A percentile compares a stretch with the other conserved stretches of the same genome.
Conservation (phyloP, 2,888 invertebrate genomes). For the Pammene fasciana region DNA sequence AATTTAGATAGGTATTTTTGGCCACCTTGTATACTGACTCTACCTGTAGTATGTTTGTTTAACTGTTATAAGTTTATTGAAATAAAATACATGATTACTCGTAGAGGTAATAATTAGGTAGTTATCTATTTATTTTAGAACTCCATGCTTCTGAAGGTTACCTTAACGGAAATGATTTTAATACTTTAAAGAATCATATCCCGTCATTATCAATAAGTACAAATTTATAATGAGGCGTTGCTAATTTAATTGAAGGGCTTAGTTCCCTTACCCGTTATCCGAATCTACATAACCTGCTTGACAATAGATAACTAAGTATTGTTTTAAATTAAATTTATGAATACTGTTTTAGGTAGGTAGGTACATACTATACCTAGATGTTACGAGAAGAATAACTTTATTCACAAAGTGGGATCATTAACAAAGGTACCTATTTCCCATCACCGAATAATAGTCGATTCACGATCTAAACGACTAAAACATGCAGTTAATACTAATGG, state of each 20-base stretch:
- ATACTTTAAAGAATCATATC: constrained; percentile 8
- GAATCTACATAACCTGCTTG: neutral
- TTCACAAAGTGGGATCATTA: neutral
- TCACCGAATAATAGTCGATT: constrained; percentile 2
- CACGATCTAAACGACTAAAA: constrained; percentile 2
- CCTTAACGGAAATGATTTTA: constrained; percentile 2
- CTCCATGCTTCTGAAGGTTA: neutral
- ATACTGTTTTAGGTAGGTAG: neutral
- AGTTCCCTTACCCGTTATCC: constrained; percentile 6
- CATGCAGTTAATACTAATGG: neutral
- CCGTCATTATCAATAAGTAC: constrained; percentile 8
- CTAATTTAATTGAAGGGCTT: constrained; percentile 25
- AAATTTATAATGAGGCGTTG: constrained; percentile 6
- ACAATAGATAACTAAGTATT: neutral
- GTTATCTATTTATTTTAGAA: too few relatives aligned
- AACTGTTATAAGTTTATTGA: too few relatives aligned
- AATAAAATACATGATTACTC: too few relatives aligned
- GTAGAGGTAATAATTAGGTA: too few relatives aligned
- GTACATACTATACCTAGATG: neutral
- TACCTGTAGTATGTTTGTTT: too few relatives aligned
- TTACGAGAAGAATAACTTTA: neutral
- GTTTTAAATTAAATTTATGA: too few relatives aligned
- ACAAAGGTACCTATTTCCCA: neutral
- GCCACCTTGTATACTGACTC: too few relatives aligned
- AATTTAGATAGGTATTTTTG: too few relatives aligned